phyloP scores from a whole-genome alignment of 1,140 invertebrate genomes.

The Brachionus paranguensis region DNA sequence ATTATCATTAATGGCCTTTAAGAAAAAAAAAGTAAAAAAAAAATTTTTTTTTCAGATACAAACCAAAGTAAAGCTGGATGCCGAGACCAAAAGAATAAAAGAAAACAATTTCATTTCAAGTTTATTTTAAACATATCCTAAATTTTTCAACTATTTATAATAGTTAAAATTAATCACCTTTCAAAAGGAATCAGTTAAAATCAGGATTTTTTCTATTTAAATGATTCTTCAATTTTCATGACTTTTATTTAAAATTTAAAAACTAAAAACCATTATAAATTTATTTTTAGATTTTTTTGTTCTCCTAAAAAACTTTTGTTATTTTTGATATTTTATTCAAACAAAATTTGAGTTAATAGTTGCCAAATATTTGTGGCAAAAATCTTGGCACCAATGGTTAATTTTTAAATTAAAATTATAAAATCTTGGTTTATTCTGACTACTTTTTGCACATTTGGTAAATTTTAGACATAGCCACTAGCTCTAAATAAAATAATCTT shows the following conservation, averaged over 20 bases:
- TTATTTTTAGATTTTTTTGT: too few relatives aligned
- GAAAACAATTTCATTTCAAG: not conserved
- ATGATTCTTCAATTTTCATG: too few relatives aligned
- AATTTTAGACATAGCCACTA: not conserved
- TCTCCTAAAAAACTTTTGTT: not conserved
- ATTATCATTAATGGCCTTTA: not conserved
- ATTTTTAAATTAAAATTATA: too few relatives aligned
- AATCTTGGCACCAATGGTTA: too few relatives aligned
- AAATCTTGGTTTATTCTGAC: not conserved
- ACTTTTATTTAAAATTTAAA: too few relatives aligned
- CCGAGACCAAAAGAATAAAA: not conserved
- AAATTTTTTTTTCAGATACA: not conserved
- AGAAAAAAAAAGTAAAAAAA: not conserved
- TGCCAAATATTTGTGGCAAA: conserved; percentile 5
- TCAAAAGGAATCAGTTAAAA: not conserved
- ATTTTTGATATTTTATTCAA: not conserved
- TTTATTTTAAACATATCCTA: not conserved
- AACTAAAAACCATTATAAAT: too few relatives aligned
- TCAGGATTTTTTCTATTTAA: too few relatives aligned
- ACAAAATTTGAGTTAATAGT: not conserved
- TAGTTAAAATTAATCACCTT: not conserved
- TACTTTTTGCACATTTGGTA: not conserved
- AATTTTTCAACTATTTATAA: not conserved
- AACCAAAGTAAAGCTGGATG: not conserved
- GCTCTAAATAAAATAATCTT: not conserved